phyloP scores from a whole-genome alignment of 2,113 vertebrate genomes.

The Enhydra lutris region DNA sequence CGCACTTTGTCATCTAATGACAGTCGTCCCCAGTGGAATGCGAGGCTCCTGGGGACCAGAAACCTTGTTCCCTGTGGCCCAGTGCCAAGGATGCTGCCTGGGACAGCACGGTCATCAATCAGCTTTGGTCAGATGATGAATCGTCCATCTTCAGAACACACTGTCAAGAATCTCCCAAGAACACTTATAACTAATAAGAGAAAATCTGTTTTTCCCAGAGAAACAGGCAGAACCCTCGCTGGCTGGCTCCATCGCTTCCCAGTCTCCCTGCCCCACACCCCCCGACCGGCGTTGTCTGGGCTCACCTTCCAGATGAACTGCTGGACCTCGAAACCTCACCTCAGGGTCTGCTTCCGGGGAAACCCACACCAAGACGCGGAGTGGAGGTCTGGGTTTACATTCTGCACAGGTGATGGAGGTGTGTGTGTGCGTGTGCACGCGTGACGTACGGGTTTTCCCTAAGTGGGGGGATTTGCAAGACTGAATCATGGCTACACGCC shows the following conservation, averaged over 20 bases:
- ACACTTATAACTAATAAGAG: neutral
- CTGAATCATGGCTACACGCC: neutral
- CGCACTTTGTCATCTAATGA: accelerated
- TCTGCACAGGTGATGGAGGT: neutral
- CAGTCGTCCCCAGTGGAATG: neutral
- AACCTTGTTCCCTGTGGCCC: neutral
- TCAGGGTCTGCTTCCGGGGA: neutral
- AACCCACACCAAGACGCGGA: neutral
- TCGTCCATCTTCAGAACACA: neutral
- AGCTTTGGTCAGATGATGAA: neutral
- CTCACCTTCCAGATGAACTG: neutral
- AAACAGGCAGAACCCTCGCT: neutral
- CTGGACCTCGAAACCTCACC: neutral
- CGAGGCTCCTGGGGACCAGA: neutral
- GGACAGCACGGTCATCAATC: neutral
- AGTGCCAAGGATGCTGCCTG: neutral
- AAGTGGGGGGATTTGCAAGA: neutral
- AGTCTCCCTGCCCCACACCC: neutral
- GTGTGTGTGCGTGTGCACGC: accelerated
- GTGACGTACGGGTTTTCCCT: neutral
- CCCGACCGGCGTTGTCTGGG: accelerated
- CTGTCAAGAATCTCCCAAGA: neutral
- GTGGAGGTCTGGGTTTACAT: neutral
- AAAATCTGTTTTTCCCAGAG: neutral
- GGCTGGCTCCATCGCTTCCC: neutral